phyloP scores from a whole-genome alignment of 2,797 vertebrate genomes.

The Tadarida brasiliensis region DNA sequence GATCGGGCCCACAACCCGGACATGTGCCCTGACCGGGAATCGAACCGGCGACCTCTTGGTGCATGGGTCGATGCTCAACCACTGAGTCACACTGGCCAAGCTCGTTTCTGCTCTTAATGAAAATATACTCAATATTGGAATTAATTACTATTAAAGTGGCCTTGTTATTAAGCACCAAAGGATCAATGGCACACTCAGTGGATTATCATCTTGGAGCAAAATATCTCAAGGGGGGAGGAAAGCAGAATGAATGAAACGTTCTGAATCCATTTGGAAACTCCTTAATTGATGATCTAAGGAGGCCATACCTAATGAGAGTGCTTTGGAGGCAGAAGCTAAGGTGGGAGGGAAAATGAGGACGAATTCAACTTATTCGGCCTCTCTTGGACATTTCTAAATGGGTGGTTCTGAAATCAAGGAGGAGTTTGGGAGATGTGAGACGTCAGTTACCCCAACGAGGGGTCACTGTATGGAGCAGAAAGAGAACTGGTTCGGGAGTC shows the following conservation, averaged over 20 bases:
- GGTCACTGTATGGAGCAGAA: neutral
- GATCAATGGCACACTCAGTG: conserved; percentile 49
- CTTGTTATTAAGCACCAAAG: conserved; percentile 62
- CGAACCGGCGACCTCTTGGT: too few species aligned
- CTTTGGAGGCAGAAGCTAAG: neutral
- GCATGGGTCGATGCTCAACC: too few species aligned
- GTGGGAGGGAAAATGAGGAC: neutral
- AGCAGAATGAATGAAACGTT: conserved; percentile 76
- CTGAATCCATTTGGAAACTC: conserved; percentile 72
- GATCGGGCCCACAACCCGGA: too few species aligned
- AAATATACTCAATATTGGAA: conserved; percentile 78
- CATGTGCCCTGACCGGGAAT: too few species aligned
- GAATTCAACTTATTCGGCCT: neutral
- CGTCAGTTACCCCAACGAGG: fast-evolving
- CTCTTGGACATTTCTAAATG: neutral
- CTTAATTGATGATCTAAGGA: conserved; percentile 41
- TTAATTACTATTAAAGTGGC: conserved; percentile 84
- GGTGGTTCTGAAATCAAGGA: neutral
- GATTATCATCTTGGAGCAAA: conserved; percentile 69
- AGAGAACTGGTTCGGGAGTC: neutral
- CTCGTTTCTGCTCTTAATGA: conserved; percentile 65
- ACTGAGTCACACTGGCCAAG: too few species aligned
- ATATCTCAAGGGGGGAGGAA: conserved; percentile 2
- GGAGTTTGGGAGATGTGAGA: neutral
- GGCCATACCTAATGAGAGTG: neutral